Conservation (phyloP, 2,888 invertebrate genomes). For the Ypsolopha sequella region DNA sequence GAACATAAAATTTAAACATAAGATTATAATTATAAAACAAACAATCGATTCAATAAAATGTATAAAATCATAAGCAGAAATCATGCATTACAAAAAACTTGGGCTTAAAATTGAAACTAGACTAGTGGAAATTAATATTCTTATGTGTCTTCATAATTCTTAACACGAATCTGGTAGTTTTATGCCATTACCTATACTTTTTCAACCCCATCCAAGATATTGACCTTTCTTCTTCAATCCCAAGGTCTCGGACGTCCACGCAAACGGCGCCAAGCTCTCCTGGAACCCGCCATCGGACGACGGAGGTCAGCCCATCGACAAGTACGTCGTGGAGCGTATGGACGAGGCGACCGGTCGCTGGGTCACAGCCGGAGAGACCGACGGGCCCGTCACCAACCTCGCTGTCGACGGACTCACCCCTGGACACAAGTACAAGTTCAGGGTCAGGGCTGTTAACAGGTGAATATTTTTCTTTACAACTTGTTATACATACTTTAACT, state of each 20-base stretch:
- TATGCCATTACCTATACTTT: too few relatives aligned
- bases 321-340: conserved; percentile 95
- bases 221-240: neutral
- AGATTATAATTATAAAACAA: too few relatives aligned
- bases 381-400: conserved; percentile 82
- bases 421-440: conserved; percentile 97
- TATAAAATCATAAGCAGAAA: too few relatives aligned
- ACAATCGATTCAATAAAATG: too few relatives aligned
- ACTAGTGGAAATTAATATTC: too few relatives aligned
- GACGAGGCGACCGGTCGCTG: conserved; percentile 94
- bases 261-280: conserved; percentile 88
- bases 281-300: conserved; percentile 97
- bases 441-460: conserved; percentile 95
- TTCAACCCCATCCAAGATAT: too few relatives aligned
- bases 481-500: too few relatives aligned
- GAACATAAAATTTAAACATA: too few relatives aligned
- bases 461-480: conserved; percentile 13
- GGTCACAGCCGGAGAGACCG: conserved; percentile 94
- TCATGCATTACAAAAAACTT: too few relatives aligned
- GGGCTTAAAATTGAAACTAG: too few relatives aligned
- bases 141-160: too few relatives aligned
- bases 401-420: conserved; percentile 89
- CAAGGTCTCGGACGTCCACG: conserved; percentile 83
- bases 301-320: conserved; percentile 93
- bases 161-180: too few relatives aligned